These are phyloP conservation scores for Blastobasis adustella DNA, from an alignment of 2,888 invertebrate genomes.

Conservation along the genomic window DNA sequence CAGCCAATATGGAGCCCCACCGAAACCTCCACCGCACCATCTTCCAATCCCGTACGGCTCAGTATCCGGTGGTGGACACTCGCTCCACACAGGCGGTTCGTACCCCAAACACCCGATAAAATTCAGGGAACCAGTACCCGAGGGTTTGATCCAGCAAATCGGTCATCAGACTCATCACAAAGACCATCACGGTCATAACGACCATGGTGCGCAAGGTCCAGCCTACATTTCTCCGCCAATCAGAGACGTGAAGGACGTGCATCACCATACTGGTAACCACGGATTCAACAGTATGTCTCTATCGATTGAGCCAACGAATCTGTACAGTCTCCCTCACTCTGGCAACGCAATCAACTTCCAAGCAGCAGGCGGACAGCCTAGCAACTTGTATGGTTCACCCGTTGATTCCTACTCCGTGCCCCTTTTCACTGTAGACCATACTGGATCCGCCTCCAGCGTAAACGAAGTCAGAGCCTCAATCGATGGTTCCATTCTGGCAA, in stretches of 20 bases:
- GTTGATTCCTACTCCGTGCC: conserved; percentile 71
- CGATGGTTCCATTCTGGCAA: conserved; percentile 54
- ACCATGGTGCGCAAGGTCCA: conserved; percentile 64
- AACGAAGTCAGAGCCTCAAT: conserved; percentile 52
- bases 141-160: conserved; percentile 79
- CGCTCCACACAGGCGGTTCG: conserved; percentile 51
- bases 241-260: conserved; percentile 69
- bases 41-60: conserved; percentile 61
- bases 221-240: conserved; percentile 80
- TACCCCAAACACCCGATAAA: conserved; percentile 78
- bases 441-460: conserved; percentile 57
- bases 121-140: conserved; percentile 84
- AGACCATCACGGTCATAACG: conserved; percentile 70
- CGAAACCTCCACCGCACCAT: conserved; percentile 37
- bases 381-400: conserved; percentile 54
- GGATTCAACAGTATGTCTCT: conserved; percentile 43
- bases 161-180: conserved; percentile 78
- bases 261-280: conserved; percentile 35
- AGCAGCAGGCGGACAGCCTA: conserved; percentile 30
- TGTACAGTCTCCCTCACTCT: conserved; percentile 69
- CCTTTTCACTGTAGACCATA: conserved; percentile 63
- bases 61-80: conserved; percentile 57
- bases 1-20: conserved; percentile 62
- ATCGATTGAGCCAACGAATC: conserved; percentile 64
- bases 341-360: conserved; percentile 68